Evolutionary conservation across 2,888 invertebrate species (phyloP), one percentile per base, ranked within the genome.

Genomic region (Drymonia ruficornis): DNA sequence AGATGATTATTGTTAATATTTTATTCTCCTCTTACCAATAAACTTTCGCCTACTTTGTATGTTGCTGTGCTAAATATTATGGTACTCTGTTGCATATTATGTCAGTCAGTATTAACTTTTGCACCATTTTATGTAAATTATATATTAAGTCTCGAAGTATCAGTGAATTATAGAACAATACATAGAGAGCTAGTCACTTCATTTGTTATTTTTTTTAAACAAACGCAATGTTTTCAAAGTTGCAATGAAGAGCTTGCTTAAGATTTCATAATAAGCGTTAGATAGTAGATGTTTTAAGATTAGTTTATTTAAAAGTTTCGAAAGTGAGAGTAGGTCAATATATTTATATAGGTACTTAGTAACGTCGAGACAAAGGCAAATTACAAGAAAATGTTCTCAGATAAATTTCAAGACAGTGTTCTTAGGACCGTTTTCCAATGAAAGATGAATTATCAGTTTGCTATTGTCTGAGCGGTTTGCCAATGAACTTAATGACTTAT

Each of bases 331-430:
- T 63, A 61, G 60, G 56, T 44, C 52, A 51, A 63, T 59, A 56
- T 64, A 62, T 13, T 18, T 59, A 68, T 65, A 61, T 49, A 57
- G 56, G 61, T 28, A 19, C 38, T 23, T 23, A 36, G 15, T 15
- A 29, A 5, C 15, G 12, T 40, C 9, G 51, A 58, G 45, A 59
- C 43, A 56, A 65, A 65, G 54, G 56, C 55, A 44, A 64, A 57
- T 55, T 67, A 46, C 28, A 38, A 43, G 40, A 45, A 51, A 61
- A 55, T 50, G 65, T 63, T 67, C 76, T 74, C 64, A 72, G 67
- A 70, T 74, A 63, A 76, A 78, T 84, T 81, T 84, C 76, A 56
- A 72, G 56, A 72, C 74, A 80, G 84, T 83, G 83, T 84, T 79
- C 70, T 67, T 63, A 57, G 68, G 62, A 61, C 63, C 59, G 72